phyloP scores from a whole-genome alignment of 2,888 invertebrate genomes.

The Drosophila vallismaia region DNA sequence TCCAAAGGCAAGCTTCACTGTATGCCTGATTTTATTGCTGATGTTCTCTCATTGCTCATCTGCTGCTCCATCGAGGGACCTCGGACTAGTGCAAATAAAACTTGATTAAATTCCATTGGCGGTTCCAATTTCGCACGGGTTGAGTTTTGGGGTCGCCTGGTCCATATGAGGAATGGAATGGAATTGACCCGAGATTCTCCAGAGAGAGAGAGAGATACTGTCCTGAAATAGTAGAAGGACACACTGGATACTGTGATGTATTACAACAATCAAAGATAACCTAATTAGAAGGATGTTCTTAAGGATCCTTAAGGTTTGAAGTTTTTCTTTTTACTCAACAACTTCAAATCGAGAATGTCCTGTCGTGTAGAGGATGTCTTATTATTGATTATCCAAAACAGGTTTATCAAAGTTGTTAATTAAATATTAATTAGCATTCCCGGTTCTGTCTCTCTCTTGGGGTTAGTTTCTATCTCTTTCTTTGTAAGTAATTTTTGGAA shows the following conservation, averaged over 20 bases:
- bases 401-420: slow-evolving; percentile 11
- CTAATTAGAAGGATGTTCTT: slow-evolving; percentile 62
- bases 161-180: background rate
- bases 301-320: too few species aligned
- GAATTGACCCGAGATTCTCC: slow-evolving; percentile 43
- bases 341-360: background rate
- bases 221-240: background rate
- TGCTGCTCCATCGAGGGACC: slow-evolving; percentile 50
- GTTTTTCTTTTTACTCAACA: too few species aligned
- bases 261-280: slow-evolving; percentile 78
- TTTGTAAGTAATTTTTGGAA: slow-evolving; percentile 10
- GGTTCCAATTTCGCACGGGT: slow-evolving; percentile 61
- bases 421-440: slow-evolving; percentile 30
- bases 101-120: slow-evolving; percentile 78
- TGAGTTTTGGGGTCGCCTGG: slow-evolving; percentile 13
- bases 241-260: slow-evolving; percentile 33
- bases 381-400: background rate
- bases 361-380: too few species aligned
- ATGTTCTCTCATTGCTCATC: slow-evolving; percentile 63
- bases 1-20: slow-evolving; percentile 40
- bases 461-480: slow-evolving; percentile 13
- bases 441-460: slow-evolving; percentile 21
- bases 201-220: slow-evolving; percentile 22
- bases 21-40: slow-evolving; percentile 52
- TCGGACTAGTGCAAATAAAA: slow-evolving; percentile 72